Evolutionary conservation across 2,113 vertebrate species (phyloP).

Genomic region (Gobiocypris rarus): DNA sequence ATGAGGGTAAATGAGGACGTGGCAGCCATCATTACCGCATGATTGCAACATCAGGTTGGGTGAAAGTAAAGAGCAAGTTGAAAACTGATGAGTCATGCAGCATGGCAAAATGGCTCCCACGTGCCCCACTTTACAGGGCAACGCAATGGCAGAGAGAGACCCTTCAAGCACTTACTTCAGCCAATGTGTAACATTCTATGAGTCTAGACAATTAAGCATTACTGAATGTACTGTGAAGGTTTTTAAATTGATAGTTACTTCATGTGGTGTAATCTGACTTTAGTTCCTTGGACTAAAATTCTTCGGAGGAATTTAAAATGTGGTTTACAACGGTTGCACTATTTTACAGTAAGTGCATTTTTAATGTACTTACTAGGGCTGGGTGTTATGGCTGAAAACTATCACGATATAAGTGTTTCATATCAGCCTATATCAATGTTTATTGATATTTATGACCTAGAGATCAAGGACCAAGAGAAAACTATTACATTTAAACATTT

Average conservation of each 20-base stretch:
- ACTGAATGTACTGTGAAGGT: neutral
- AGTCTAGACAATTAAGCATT: neutral
- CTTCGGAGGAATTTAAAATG: neutral
- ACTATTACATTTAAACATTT: too few relatives aligned
- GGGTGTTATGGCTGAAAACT: too few relatives aligned
- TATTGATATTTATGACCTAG: too few relatives aligned
- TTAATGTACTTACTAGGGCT: too few relatives aligned
- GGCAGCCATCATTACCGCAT: constrained; percentile 9
- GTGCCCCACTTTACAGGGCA: constrained; percentile 3
- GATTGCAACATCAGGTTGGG: constrained; percentile 38
- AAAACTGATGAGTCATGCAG: constrained; percentile 71
- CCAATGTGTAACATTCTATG: constrained; percentile 6
- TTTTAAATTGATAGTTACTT: neutral
- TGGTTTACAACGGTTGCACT: neutral
- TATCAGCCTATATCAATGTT: too few relatives aligned
- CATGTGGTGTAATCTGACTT: neutral
- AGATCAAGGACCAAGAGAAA: too few relatives aligned
- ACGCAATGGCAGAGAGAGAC: neutral
- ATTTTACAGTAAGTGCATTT: too few relatives aligned
- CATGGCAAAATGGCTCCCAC: constrained; percentile 47
- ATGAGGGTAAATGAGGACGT: neutral
- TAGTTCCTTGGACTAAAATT: neutral
- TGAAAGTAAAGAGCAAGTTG: constrained; percentile 56
- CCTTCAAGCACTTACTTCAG: neutral
- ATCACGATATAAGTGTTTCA: too few relatives aligned